phyloP scores from a whole-genome alignment of 2,113 vertebrate genomes.

The Triplophysa tibetana region DNA sequence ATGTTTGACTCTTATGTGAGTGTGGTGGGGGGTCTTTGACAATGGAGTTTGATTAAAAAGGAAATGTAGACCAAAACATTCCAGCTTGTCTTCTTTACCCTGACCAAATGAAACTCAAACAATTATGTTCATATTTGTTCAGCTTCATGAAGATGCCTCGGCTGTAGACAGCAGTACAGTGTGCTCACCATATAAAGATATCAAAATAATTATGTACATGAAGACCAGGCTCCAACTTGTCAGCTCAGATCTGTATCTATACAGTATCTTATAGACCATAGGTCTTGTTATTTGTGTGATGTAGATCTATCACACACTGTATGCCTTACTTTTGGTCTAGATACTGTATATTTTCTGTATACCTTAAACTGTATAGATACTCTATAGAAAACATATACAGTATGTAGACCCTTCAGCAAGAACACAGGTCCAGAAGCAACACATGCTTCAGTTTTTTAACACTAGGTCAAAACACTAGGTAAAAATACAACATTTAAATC shows the following conservation, averaged over 20 bases:
- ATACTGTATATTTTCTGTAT: too few species aligned
- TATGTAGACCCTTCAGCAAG: too few species aligned
- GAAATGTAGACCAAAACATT: conserved; percentile 6
- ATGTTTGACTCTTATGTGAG: background rate
- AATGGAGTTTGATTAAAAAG: conserved; percentile 37
- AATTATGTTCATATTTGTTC: conserved; percentile 50
- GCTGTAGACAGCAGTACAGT: background rate
- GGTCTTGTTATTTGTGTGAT: background rate
- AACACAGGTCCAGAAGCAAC: too few species aligned
- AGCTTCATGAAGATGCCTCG: conserved; percentile 40
- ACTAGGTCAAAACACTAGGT: too few species aligned
- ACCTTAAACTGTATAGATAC: too few species aligned
- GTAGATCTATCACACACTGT: background rate
- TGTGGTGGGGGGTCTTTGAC: background rate
- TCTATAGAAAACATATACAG: too few species aligned
- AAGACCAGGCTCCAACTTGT: background rate
- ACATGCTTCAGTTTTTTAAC: too few species aligned
- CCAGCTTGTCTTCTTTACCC: conserved; percentile 2
- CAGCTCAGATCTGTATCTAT: background rate
- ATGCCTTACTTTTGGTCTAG: background rate
- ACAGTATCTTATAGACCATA: background rate
- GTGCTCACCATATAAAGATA: conserved; percentile 28
- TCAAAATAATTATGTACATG: background rate
- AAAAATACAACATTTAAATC: too few species aligned
- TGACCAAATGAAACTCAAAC: conserved; percentile 51